These are phyloP conservation scores for Dufourea novaeangliae DNA, from an alignment of 1,140 invertebrate species.

Conservation along the genomic window DNA sequence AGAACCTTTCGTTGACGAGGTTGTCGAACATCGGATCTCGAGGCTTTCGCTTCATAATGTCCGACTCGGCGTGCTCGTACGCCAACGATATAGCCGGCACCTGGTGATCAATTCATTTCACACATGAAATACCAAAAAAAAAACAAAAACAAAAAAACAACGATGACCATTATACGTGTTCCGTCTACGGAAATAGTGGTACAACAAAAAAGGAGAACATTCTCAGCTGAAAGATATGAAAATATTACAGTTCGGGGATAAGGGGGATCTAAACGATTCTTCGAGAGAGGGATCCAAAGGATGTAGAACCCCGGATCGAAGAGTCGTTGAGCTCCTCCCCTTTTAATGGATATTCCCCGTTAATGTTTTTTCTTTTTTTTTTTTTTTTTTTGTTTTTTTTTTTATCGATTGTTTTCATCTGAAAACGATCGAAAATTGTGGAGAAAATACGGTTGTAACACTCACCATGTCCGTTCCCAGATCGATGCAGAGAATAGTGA, in stretches of 20 bases:
- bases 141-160: too few relatives aligned
- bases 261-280: not conserved
- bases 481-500: slow-evolving; percentile 99
- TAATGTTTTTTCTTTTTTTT: too few relatives aligned
- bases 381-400: too few relatives aligned
- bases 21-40: slow-evolving; percentile 97
- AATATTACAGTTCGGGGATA: not conserved
- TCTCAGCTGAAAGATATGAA: too few relatives aligned
- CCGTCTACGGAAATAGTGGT: too few relatives aligned
- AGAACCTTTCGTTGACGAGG: slow-evolving; percentile 98
- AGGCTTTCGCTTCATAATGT: slow-evolving; percentile 99
- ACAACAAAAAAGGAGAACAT: too few relatives aligned
- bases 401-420: not conserved
- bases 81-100: slow-evolving; percentile 99
- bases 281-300: not conserved
- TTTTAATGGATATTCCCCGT: too few relatives aligned
- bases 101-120: slow-evolving; percentile 81
- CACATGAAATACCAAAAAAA: not conserved
- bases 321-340: slow-evolving; percentile 16
- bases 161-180: not conserved
- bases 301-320: not conserved
- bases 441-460: slow-evolving; percentile 68
- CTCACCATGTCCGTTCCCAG: slow-evolving; percentile 99
- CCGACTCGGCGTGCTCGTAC: slow-evolving; percentile 98
- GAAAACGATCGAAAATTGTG: not conserved